phyloP scores from a whole-genome alignment of 2,113 vertebrate species.

The Clarias magur region DNA sequence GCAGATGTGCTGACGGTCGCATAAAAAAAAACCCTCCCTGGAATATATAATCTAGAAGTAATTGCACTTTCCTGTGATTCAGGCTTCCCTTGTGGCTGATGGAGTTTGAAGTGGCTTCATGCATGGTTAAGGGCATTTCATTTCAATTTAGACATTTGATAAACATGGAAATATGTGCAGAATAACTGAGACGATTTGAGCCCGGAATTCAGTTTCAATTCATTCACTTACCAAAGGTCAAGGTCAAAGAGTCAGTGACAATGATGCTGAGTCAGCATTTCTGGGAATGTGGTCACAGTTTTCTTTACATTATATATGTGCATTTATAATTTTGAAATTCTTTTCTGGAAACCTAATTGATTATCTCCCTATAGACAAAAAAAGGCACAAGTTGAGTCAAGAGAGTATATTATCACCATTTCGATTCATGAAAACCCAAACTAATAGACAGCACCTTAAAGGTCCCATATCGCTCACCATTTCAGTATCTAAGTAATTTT shows the following conservation, averaged over 20 bases:
- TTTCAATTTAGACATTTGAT: neutral
- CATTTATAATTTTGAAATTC: too few species aligned
- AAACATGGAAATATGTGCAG: neutral
- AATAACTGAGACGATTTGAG: neutral
- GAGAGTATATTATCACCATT: neutral
- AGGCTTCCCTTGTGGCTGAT: neutral
- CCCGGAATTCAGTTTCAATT: neutral
- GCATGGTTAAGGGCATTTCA: neutral
- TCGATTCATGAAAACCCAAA: neutral
- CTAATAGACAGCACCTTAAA: neutral
- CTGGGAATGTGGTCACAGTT: neutral
- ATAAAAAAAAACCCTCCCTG: neutral
- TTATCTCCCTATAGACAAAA: neutral
- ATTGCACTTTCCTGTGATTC: conserved; percentile 16
- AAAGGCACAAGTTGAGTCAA: neutral
- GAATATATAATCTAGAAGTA: neutral
- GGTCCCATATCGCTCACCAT: too few species aligned
- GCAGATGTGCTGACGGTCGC: conserved; percentile 36
- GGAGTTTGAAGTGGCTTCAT: neutral
- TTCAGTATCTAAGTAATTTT: too few species aligned
- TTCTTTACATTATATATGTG: neutral
- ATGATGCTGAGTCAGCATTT: neutral
- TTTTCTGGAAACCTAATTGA: neutral
- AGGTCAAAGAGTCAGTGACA: neutral
- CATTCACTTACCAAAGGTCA: neutral